Conservation (phyloP, 2,113 vertebrate species). For the Oenanthe melanoleuca region DNA sequence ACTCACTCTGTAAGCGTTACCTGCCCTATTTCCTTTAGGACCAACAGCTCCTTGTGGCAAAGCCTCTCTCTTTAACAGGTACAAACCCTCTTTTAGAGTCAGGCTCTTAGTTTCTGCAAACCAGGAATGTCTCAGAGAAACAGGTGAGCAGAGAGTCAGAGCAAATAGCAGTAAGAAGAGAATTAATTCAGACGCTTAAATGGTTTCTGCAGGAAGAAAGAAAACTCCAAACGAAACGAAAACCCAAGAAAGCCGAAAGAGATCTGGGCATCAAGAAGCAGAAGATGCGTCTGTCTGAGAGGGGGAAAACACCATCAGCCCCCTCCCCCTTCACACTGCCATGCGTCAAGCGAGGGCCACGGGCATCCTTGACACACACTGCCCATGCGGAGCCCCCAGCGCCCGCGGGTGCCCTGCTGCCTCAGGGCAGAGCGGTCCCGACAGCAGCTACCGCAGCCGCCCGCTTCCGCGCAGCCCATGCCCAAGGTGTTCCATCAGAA, state of each 20-base stretch:
- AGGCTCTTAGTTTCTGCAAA: too few relatives aligned
- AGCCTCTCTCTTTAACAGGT: not conserved
- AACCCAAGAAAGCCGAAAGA: not conserved
- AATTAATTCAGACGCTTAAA: not conserved
- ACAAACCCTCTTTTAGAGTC: not conserved
- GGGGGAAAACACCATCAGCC: not conserved
- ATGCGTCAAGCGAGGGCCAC: too few relatives aligned
- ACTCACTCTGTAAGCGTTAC: not conserved
- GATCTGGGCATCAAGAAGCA: not conserved
- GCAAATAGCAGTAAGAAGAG: not conserved
- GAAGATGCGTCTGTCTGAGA: too few relatives aligned
- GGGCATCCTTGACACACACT: not conserved
- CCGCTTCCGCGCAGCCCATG: accelerated
- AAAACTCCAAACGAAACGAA: not conserved
- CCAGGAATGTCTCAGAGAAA: not conserved
- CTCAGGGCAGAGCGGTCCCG: not conserved
- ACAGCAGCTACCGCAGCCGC: not conserved
- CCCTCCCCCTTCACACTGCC: accelerated
- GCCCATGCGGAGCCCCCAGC: accelerated
- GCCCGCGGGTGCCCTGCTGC: not conserved
- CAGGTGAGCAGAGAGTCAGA: too few relatives aligned
- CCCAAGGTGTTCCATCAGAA: accelerated
- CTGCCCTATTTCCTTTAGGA: not conserved
- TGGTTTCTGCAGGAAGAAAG: not conserved
- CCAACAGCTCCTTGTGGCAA: not conserved